These are phyloP conservation scores for Ophioninae sp. DNA, from an alignment of 2,888 invertebrate genomes.

Conservation along the genomic window DNA sequence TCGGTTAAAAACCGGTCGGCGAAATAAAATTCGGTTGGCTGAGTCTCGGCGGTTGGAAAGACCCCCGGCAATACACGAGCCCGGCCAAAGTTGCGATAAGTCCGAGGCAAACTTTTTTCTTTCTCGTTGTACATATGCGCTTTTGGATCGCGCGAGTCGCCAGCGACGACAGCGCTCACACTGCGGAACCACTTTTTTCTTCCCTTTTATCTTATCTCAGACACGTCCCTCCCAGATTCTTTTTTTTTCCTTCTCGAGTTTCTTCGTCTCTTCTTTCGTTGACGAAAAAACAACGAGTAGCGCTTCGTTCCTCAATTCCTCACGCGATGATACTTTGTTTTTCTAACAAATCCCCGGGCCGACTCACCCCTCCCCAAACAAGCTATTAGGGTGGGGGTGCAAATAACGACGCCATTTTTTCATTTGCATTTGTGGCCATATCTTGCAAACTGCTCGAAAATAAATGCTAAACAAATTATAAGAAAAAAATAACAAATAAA, in stretches of 20 bases:
- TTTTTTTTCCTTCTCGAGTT: constrained; percentile 42
- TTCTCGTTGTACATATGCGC: constrained; percentile 53
- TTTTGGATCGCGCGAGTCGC: constrained; percentile 60
- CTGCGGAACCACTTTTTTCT: constrained; percentile 59
- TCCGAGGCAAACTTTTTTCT: constrained; percentile 53
- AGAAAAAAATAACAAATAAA: too few relatives aligned
- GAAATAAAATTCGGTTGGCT: constrained; percentile 37
- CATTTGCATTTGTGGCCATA: too few relatives aligned
- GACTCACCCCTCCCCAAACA: too few relatives aligned
- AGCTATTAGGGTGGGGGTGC: too few relatives aligned
- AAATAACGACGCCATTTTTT: too few relatives aligned
- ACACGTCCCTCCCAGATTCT: constrained; percentile 43
- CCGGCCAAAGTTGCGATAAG: constrained; percentile 48
- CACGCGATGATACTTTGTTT: constrained; percentile 14
- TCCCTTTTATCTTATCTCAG: constrained; percentile 62
- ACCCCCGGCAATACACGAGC: constrained; percentile 13
- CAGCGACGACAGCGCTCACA: constrained; percentile 65
- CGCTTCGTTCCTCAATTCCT: constrained; percentile 8
- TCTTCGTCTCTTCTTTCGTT: constrained; percentile 3
- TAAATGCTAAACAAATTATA: too few relatives aligned
- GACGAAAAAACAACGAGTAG: constrained; percentile 26
- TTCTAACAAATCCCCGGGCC: too few relatives aligned
- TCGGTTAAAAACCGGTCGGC: constrained; percentile 51
- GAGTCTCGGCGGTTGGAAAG: constrained; percentile 21
- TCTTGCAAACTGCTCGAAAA: too few relatives aligned